Conservation (phyloP, 2,888 invertebrate genomes). For the Zhuqinia jingwanae region DNA sequence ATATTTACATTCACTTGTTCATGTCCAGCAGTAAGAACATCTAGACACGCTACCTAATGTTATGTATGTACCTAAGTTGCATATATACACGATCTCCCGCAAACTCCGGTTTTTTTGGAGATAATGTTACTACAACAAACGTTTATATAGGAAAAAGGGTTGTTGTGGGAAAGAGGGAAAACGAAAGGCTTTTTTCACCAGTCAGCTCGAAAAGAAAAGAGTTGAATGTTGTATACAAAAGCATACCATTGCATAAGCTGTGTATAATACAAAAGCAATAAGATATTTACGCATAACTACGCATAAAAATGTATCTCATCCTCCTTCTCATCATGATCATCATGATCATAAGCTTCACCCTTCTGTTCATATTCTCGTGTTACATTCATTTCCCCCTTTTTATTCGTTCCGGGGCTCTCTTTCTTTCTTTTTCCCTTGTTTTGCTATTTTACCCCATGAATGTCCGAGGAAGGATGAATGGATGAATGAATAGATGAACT, state of each 20-base stretch:
- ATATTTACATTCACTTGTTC: conserved; percentile 59
- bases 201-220: neutral
- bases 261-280: conserved; percentile 41
- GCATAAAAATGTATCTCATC: conserved; percentile 52
- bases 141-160: conserved; percentile 2
- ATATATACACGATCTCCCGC: neutral
- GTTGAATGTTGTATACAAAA: no score
- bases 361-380: conserved; percentile 39
- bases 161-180: neutral
- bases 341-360: conserved; percentile 42
- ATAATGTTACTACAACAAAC: conserved; percentile 56
- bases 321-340: conserved; percentile 49
- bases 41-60: no score
- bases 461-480: conserved; percentile 58
- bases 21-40: conserved; percentile 16
- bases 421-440: conserved; percentile 33
- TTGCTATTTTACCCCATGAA: conserved; percentile 49
- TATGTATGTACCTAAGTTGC: no score
- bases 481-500: conserved; percentile 20
- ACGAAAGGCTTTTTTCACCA: conserved; percentile 59
- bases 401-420: conserved; percentile 19
- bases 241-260: neutral
- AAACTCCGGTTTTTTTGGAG: neutral
- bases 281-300: conserved; percentile 65
- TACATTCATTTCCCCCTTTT: conserved; percentile 49